phyloP scores from a whole-genome alignment of 2,113 vertebrate species.

The Pollachius pollachius region DNA sequence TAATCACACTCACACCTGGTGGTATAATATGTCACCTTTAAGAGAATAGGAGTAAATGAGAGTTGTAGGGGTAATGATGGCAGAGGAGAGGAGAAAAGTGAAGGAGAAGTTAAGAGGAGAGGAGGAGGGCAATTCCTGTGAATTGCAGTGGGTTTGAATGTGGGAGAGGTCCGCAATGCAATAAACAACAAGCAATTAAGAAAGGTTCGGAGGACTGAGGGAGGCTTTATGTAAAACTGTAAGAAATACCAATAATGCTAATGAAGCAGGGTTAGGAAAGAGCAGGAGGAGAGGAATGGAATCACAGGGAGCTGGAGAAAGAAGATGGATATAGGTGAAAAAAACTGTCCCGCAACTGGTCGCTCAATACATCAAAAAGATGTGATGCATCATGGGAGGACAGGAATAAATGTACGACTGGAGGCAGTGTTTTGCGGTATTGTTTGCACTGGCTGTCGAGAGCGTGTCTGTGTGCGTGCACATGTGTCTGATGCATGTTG shows the following conservation, averaged over 20 bases:
- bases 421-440: not conserved
- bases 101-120: not conserved
- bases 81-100: not conserved
- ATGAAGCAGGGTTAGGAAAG: not conserved
- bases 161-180: too few species aligned
- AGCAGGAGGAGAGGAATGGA: not conserved
- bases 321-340: not conserved
- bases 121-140: not conserved
- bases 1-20: too few species aligned
- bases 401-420: not conserved
- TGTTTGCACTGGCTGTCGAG: not conserved
- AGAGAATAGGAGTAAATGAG: not conserved
- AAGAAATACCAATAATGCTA: slow-evolving; percentile 1
- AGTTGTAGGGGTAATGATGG: too few species aligned
- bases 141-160: too few species aligned
- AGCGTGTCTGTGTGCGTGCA: not conserved
- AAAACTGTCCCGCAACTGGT: slow-evolving; percentile 12
- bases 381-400: slow-evolving; percentile 1
- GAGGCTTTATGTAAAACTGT: not conserved
- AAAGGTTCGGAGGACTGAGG: not conserved
- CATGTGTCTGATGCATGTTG: not conserved
- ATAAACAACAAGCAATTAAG: slow-evolving; percentile 17
- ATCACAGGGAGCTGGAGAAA: not conserved
- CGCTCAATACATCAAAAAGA: slow-evolving; percentile 20
- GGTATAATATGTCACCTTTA: too few species aligned